phyloP scores from a whole-genome alignment of 1,140 invertebrate genomes.

The Drosophila serrata region DNA sequence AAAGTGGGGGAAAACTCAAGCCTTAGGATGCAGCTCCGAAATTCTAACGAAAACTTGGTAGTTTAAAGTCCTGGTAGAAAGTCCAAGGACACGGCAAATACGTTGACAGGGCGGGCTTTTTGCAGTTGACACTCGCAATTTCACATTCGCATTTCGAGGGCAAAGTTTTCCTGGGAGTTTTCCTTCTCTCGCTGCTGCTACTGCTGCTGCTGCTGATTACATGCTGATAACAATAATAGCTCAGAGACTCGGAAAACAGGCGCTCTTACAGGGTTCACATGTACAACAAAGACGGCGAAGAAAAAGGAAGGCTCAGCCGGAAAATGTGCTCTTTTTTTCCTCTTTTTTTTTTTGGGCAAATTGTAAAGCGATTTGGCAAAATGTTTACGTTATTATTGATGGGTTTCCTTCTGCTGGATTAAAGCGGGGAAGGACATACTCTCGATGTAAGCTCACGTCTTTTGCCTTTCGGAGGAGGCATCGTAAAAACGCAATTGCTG shows the following conservation, averaged over 20 bases:
- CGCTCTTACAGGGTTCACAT: neutral
- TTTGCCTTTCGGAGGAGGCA: slow-evolving; percentile 38
- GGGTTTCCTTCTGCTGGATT: slow-evolving; percentile 26
- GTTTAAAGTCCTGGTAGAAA: slow-evolving; percentile 24
- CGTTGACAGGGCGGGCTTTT: slow-evolving; percentile 37
- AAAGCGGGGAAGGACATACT: neutral
- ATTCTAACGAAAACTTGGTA: slow-evolving; percentile 27
- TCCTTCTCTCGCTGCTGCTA: neutral
- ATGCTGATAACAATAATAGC: slow-evolving; percentile 63
- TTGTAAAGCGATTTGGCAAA: slow-evolving; percentile 77
- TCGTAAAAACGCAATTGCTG: slow-evolving; percentile 79
- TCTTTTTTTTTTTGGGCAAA: slow-evolving; percentile 44
- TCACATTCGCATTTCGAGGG: slow-evolving; percentile 27
- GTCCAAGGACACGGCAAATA: slow-evolving; percentile 16
- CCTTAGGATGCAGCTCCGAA: slow-evolving; percentile 31
- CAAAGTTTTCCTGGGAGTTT: slow-evolving; percentile 47
- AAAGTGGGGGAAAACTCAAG: slow-evolving; percentile 5
- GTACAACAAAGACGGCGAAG: neutral
- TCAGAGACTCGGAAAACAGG: slow-evolving; percentile 34
- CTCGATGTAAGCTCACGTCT: slow-evolving; percentile 48
- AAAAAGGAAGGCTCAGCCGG: slow-evolving; percentile 30
- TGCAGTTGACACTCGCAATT: slow-evolving; percentile 51
- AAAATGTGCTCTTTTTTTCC: slow-evolving; percentile 50
- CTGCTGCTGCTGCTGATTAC: slow-evolving; percentile 50
- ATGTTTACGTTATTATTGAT: slow-evolving; percentile 79